phyloP scores from a whole-genome alignment of 2,888 invertebrate genomes.

The Cerastoderma edule region DNA sequence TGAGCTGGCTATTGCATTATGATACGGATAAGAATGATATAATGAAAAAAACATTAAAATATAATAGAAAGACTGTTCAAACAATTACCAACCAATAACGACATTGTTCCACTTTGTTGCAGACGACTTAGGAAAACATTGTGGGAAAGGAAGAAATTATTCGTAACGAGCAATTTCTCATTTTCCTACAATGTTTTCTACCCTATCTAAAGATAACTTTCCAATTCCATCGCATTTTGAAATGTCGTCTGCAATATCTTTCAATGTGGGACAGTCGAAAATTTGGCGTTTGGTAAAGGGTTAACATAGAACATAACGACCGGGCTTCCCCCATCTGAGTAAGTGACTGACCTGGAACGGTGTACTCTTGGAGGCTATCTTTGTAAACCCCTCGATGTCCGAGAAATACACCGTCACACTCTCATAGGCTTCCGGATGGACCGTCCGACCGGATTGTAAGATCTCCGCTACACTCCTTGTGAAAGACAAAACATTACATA shows the following conservation, averaged over 20 bases:
- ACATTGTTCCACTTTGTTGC: too few species aligned
- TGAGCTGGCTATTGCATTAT: too few species aligned
- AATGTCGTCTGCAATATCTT: not conserved
- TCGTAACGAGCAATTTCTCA: too few species aligned
- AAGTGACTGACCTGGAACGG: constrained; percentile 25
- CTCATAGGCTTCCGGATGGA: constrained; percentile 29
- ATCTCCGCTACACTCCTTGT: constrained; percentile 29
- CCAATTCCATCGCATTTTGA: not conserved
- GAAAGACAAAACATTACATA: not conserved
- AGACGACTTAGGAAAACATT: too few species aligned
- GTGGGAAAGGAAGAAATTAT: too few species aligned
- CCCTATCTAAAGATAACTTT: not conserved
- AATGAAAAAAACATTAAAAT: too few species aligned
- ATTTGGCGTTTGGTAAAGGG: not conserved
- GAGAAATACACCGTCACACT: constrained; percentile 30
- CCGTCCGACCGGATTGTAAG: constrained; percentile 3
- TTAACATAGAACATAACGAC: not conserved
- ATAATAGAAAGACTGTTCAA: too few species aligned
- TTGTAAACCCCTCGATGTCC: constrained; percentile 32
- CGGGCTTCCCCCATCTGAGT: not conserved
- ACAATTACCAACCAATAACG: too few species aligned
- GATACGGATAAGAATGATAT: too few species aligned
- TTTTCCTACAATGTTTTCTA: too few species aligned
- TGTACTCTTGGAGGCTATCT: constrained; percentile 19
- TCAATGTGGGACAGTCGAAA: not conserved